Conservation (phyloP, 1,140 invertebrate genomes). For the Drosophila miranda region DNA sequence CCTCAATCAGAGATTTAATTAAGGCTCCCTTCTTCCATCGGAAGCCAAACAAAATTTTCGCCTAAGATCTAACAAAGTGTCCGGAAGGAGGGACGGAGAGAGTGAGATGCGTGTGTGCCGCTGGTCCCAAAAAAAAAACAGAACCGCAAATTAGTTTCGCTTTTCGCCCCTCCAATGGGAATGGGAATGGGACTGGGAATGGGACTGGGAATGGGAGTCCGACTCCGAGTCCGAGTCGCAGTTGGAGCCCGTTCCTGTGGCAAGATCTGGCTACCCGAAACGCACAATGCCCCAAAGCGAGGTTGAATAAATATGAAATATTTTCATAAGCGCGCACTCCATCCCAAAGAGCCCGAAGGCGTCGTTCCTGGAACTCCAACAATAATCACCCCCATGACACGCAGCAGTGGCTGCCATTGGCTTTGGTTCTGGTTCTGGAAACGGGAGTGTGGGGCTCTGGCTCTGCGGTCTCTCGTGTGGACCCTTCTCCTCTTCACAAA, state of each 20-base stretch:
- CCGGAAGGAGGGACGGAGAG: background rate
- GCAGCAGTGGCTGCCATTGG: background rate
- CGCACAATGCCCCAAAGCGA: slow-evolving; percentile 27
- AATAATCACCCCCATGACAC: slow-evolving; percentile 39
- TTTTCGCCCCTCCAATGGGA: slow-evolving; percentile 15
- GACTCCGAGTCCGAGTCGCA: slow-evolving; percentile 36
- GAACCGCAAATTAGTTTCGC: slow-evolving; percentile 57
- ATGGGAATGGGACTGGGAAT: too few species aligned
- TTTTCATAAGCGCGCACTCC: slow-evolving; percentile 48
- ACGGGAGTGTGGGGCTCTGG: too few species aligned
- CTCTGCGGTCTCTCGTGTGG: background rate
- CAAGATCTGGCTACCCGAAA: slow-evolving; percentile 19
- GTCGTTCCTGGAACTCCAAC: slow-evolving; percentile 68
- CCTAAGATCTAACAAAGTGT: slow-evolving; percentile 7
- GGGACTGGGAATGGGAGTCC: too few species aligned
- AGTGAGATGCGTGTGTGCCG: slow-evolving; percentile 18
- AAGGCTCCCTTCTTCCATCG: slow-evolving; percentile 5
- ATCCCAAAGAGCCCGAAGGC: slow-evolving; percentile 48
- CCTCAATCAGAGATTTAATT: slow-evolving; percentile 43
- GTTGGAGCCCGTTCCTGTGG: slow-evolving; percentile 34
- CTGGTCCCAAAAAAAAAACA: slow-evolving; percentile 40
- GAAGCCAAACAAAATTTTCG: slow-evolving; percentile 46
- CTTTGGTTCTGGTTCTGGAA: background rate
- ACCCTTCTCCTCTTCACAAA: slow-evolving; percentile 41
- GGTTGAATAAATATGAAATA: slow-evolving; percentile 79